These are phyloP conservation scores for Leistus spinibarbis DNA, from an alignment of 2,888 invertebrate genomes.

Conservation along the genomic window DNA sequence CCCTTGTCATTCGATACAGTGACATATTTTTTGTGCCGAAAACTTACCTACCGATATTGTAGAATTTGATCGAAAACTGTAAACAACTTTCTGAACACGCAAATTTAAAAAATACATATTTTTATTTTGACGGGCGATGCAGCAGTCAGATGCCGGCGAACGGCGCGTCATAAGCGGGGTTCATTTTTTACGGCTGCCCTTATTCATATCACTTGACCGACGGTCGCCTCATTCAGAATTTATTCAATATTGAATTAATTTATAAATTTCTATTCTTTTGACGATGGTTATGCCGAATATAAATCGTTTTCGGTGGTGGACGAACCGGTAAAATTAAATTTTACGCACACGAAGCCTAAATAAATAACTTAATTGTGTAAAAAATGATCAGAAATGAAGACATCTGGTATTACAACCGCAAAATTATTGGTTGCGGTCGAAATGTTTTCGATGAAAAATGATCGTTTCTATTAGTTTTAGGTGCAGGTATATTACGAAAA, in stretches of 20 bases:
- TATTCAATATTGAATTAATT: too few relatives aligned
- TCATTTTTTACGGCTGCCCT: constrained; percentile 23
- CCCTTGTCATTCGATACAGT: constrained; percentile 30
- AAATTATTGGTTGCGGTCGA: constrained; percentile 35
- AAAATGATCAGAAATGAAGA: constrained; percentile 34
- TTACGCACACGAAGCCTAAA: constrained; percentile 29
- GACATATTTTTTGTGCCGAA: constrained; percentile 13
- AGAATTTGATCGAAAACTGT: background rate
- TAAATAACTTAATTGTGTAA: constrained; percentile 35
- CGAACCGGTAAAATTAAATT: constrained; percentile 27
- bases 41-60: background rate
- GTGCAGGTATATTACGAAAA: constrained; percentile 25
- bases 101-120: too few relatives aligned
- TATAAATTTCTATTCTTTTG: too few relatives aligned
- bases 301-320: background rate
- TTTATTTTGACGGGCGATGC: background rate
- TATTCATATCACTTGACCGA: constrained; percentile 16
- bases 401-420: constrained; percentile 36
- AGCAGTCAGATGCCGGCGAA: constrained; percentile 9
- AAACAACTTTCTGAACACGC: too few relatives aligned
- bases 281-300: background rate
- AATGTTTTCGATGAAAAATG: constrained; percentile 39
- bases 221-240: background rate
- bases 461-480: constrained; percentile 27
- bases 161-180: constrained; percentile 19